A percentile compares a stretch with the other conserved stretches of the same genome.
phyloP scores from a whole-genome alignment of 2,888 invertebrate species.

The Phoronis australis region DNA sequence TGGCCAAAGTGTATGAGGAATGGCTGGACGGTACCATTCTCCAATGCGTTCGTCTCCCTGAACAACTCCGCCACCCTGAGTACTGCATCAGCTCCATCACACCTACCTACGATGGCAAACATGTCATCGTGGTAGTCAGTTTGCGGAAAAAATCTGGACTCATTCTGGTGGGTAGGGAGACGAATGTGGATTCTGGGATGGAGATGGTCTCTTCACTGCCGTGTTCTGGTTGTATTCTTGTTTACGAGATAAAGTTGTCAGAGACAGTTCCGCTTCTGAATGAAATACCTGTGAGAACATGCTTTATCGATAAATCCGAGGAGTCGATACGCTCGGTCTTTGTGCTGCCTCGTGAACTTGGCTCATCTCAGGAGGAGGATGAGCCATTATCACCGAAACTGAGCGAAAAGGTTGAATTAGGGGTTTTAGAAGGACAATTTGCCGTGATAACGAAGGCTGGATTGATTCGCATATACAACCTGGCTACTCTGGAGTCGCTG shows the following conservation, averaged over 20 bases:
- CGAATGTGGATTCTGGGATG: background rate
- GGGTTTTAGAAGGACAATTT: slow-evolving; percentile 55
- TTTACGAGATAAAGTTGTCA: slow-evolving; percentile 60
- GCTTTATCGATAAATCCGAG: slow-evolving; percentile 18
- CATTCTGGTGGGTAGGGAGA: background rate
- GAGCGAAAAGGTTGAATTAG: no score
- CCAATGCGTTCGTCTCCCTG: slow-evolving; percentile 43
- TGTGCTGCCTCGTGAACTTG: slow-evolving; percentile 35
- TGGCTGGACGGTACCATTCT: slow-evolving; percentile 28
- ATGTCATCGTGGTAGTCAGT: slow-evolving; percentile 59
- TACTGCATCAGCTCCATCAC: slow-evolving; percentile 62
- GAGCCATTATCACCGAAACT: no score
- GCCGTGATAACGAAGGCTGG: slow-evolving; percentile 74
- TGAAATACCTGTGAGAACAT: slow-evolving; percentile 60
- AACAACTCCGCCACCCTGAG: slow-evolving; percentile 47
- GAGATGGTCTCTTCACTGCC: background rate
- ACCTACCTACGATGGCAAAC: slow-evolving; percentile 66
- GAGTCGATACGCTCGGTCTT: slow-evolving; percentile 28
- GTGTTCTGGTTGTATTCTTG: slow-evolving; percentile 54
- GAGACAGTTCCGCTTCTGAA: slow-evolving; percentile 55
- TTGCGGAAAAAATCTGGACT: background rate
- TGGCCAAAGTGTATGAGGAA: slow-evolving; percentile 6
- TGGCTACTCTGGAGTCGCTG: no score
- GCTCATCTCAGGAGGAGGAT: slow-evolving; percentile 29
- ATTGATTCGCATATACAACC: slow-evolving; percentile 66